Conservation (phyloP, 2,888 invertebrate genomes). For the Erebia ligea region DNA sequence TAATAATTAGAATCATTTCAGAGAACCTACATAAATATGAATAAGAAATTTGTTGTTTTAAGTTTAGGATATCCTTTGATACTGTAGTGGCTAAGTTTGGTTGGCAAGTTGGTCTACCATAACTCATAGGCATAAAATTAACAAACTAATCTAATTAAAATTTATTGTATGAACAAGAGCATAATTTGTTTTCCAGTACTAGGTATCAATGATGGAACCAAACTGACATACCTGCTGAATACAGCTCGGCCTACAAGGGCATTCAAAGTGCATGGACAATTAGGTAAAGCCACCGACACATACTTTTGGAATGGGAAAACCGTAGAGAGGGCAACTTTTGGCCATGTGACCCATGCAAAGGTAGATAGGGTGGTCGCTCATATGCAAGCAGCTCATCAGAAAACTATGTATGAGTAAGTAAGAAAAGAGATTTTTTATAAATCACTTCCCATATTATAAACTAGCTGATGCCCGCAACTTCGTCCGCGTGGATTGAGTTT, state of each 20-base stretch:
- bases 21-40: no score
- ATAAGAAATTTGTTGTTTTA: no score
- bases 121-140: no score
- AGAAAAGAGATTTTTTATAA: not conserved
- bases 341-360: constrained; percentile 86
- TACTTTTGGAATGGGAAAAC: constrained; percentile 88
- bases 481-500: no score
- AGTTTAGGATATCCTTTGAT: no score
- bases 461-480: no score
- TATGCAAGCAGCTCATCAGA: constrained; percentile 94
- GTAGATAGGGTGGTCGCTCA: constrained; percentile 90
- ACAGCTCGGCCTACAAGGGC: constrained; percentile 85
- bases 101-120: no score
- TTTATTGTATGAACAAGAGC: not conserved
- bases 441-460: not conserved
- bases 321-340: constrained; percentile 86
- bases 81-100: no score
- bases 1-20: no score
- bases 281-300: constrained; percentile 90
- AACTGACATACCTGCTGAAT: constrained; percentile 80
- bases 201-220: constrained; percentile 88
- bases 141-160: not conserved
- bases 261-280: constrained; percentile 88
- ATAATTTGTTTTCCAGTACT: constrained; percentile 80
- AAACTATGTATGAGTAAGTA: constrained; percentile 92